These are phyloP conservation scores for Sitobion miscanthi DNA, from an alignment of 1,140 invertebrate species.

Conservation along the genomic window DNA sequence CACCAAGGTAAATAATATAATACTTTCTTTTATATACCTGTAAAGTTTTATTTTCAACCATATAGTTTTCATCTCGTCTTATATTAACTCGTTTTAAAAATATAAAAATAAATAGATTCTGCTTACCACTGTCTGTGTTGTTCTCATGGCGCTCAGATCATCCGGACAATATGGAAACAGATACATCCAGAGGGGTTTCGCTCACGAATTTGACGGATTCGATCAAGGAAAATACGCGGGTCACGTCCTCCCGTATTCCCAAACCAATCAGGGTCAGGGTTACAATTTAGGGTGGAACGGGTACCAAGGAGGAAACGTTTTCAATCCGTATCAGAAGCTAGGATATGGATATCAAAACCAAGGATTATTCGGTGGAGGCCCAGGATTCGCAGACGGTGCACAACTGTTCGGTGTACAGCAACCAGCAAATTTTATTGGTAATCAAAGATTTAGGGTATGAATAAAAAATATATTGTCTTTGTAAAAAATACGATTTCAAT, in stretches of 20 bases:
- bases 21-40: neutral
- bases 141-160: neutral
- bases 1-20: neutral
- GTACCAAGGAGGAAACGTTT: slow-evolving; percentile 12
- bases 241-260: neutral
- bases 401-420: neutral
- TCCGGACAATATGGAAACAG: neutral
- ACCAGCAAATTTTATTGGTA: neutral
- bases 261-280: neutral
- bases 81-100: neutral
- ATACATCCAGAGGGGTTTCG: neutral
- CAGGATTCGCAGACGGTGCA: neutral
- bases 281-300: neutral
- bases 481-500: slow-evolving; percentile 13
- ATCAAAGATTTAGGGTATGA: neutral
- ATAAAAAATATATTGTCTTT: neutral
- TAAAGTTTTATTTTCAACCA: neutral
- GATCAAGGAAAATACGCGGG: slow-evolving; percentile 10
- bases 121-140: neutral
- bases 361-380: neutral
- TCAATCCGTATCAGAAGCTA: neutral
- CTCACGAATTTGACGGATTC: neutral
- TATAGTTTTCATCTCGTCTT: neutral
- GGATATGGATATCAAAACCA: slow-evolving; percentile 26
- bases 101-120: slow-evolving; percentile 3